Percentiles rank a stretch among this genome's conserved stretches.
phyloP scores from a whole-genome alignment of 2,113 vertebrate genomes.

The Craseonycteris thonglongyai region DNA sequence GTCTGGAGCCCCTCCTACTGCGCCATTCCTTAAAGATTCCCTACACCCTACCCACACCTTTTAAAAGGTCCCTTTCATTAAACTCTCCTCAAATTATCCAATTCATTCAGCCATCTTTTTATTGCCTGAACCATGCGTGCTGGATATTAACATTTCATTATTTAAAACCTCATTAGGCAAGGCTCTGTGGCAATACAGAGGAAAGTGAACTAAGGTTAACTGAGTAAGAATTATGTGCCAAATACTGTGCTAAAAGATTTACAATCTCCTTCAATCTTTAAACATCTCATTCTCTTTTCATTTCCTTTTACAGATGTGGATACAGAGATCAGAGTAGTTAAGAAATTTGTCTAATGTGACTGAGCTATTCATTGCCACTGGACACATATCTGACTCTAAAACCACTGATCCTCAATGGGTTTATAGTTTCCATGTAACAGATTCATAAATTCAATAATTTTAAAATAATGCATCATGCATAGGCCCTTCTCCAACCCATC shows the following conservation, averaged over 20 bases:
- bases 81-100: background rate
- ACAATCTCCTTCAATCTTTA: background rate
- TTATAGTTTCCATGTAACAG: background rate
- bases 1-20: background rate
- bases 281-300: background rate
- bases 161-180: background rate
- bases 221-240: background rate
- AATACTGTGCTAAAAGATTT: background rate
- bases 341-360: background rate
- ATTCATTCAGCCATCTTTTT: background rate
- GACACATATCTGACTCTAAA: background rate
- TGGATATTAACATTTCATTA: background rate
- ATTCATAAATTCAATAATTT: background rate
- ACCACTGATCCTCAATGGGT: background rate
- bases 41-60: background rate
- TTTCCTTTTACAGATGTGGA: background rate
- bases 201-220: background rate
- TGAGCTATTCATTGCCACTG: background rate
- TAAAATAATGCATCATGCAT: background rate
- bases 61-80: background rate
- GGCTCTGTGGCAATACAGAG: background rate
- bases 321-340: background rate
- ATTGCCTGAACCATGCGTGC: background rate
- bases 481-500: background rate
- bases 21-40: background rate